Conservation (phyloP, 2,113 vertebrate genomes). For the Piaya cayana region DNA sequence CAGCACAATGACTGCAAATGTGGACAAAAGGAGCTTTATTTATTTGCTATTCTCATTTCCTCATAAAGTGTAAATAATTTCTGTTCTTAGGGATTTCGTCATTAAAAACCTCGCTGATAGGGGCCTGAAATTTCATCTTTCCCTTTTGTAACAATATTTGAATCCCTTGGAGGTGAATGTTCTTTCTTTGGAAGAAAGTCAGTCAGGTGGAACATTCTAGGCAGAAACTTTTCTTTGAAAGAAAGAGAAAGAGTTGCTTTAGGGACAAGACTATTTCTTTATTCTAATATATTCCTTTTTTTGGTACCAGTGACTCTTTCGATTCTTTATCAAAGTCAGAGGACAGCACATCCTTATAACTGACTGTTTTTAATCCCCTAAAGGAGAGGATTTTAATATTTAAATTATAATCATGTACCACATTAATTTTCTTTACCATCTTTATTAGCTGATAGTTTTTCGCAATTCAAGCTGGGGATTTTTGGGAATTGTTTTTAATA, state of each 20-base stretch:
- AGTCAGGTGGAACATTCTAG: conserved; percentile 22
- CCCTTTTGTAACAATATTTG: neutral
- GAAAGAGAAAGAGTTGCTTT: neutral
- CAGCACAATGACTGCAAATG: neutral
- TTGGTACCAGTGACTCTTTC: neutral
- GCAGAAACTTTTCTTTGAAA: conserved; percentile 1
- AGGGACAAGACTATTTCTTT: conserved; percentile 33
- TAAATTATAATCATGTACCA: conserved; percentile 14
- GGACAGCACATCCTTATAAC: neutral
- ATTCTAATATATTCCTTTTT: conserved; percentile 8
- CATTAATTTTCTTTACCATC: neutral
- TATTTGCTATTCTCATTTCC: neutral
- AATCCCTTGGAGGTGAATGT: neutral
- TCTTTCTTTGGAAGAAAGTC: neutral
- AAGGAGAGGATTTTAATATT: conserved; percentile 16
- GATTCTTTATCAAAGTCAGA: conserved; percentile 38
- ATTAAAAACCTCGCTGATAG: neutral
- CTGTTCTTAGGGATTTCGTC: neutral
- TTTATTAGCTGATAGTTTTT: neutral
- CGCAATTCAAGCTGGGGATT: neutral
- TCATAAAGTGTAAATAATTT: neutral
- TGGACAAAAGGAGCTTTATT: neutral
- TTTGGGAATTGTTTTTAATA: neutral
- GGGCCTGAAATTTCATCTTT: neutral
- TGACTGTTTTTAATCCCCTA: conserved; percentile 35